A percentile compares a stretch with the other conserved stretches of the same genome.
These are phyloP conservation scores for Albula goreensis DNA, from an alignment of 2,113 vertebrate species.

Conservation along the genomic window DNA sequence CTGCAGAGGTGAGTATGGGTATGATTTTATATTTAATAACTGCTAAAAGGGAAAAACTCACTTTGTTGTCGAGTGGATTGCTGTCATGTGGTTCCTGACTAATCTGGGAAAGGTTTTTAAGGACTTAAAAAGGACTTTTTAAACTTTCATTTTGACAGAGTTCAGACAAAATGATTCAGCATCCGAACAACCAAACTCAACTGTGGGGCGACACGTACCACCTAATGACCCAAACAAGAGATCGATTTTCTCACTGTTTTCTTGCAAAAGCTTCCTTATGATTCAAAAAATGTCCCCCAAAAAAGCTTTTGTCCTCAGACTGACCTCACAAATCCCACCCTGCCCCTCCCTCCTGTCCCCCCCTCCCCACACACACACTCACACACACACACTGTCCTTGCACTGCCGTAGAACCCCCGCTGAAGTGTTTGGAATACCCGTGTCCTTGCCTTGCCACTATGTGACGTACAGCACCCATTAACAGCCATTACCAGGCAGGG, in stretches of 20 bases:
- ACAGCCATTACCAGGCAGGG: slow-evolving; percentile 69
- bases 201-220: too few species aligned
- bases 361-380: not conserved
- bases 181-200: too few species aligned
- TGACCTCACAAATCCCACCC: not conserved
- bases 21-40: not conserved
- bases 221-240: too few species aligned
- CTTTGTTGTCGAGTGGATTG: too few species aligned
- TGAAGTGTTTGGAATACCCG: slow-evolving; percentile 48
- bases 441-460: slow-evolving; percentile 4
- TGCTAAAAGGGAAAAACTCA: too few species aligned
- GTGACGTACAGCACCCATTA: slow-evolving; percentile 62
- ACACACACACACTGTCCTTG: slow-evolving; percentile 9
- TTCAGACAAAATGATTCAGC: too few species aligned
- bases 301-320: not conserved
- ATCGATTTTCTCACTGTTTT: too few species aligned
- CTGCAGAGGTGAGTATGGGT: not conserved
- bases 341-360: not conserved
- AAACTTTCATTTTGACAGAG: too few species aligned
- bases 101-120: too few species aligned
- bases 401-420: slow-evolving; percentile 39
- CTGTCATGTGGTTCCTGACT: too few species aligned
- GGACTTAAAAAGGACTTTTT: too few species aligned
- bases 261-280: not conserved
- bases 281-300: not conserved